A percentile compares a stretch with the other conserved stretches of the same genome.
phyloP scores from a whole-genome alignment of 2,888 invertebrate genomes.

The Drosophila formosana region DNA sequence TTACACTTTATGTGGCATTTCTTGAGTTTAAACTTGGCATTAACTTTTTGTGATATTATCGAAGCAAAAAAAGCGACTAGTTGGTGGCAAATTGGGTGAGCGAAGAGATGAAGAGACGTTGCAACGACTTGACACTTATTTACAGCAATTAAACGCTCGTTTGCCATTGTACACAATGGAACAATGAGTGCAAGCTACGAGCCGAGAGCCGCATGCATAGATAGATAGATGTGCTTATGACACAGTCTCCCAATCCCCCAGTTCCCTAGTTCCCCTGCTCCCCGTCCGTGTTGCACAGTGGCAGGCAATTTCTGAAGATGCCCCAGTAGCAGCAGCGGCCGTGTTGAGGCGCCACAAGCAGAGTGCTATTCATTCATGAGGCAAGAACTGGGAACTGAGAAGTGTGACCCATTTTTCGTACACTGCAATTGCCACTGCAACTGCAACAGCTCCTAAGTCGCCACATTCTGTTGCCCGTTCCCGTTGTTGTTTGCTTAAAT shows the following conservation, averaged over 20 bases:
- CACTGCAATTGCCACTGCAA: conserved; percentile 12
- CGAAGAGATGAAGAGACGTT: conserved; percentile 11
- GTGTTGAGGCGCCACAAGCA: conserved; percentile 66
- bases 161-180: conserved; percentile 47
- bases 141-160: conserved; percentile 54
- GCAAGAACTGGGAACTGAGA: conserved; percentile 71
- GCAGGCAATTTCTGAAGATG: conserved; percentile 37
- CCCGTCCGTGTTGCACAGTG: background rate
- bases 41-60: conserved; percentile 1
- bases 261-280: background rate
- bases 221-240: conserved; percentile 40
- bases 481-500: conserved; percentile 68
- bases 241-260: conserved; percentile 43
- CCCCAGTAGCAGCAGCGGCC: conserved; percentile 1
- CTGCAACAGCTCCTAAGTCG: conserved; percentile 21
- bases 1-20: background rate
- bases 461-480: background rate
- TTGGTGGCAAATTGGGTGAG: conserved; percentile 23
- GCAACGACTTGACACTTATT: conserved; percentile 52
- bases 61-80: background rate
- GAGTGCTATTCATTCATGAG: conserved; percentile 65
- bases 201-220: conserved; percentile 6
- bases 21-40: conserved; percentile 16
- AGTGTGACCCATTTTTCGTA: conserved; percentile 72
- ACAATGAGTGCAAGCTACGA: conserved; percentile 30